These are phyloP conservation scores for Rhadinocentrus ornatus DNA, from an alignment of 2,797 vertebrate genomes.

Conservation along the genomic window DNA sequence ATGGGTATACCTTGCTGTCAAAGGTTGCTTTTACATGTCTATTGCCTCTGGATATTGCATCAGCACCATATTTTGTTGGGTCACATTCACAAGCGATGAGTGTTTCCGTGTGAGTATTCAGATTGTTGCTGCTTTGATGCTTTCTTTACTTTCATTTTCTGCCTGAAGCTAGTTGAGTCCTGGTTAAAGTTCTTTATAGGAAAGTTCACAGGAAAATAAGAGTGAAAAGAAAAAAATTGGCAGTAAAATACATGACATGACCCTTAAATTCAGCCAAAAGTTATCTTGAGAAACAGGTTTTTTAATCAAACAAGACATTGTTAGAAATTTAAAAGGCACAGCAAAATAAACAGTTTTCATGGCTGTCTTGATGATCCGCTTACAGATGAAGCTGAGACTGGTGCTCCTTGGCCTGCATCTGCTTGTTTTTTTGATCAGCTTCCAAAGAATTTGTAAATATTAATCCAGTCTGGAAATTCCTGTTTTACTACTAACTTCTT, in stretches of 20 bases:
- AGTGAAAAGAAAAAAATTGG: background rate
- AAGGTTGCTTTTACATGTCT: background rate
- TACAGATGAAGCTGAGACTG: constrained; percentile 2
- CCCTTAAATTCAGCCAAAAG: background rate
- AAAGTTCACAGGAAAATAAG: too few relatives aligned
- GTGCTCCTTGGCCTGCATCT: constrained; percentile 21
- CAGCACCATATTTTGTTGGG: constrained; percentile 17
- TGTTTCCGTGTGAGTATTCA: constrained; percentile 22
- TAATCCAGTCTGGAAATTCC: constrained; percentile 23
- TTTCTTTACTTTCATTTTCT: constrained; percentile 50
- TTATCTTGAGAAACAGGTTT: background rate
- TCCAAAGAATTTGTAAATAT: constrained; percentile 23
- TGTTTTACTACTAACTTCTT: background rate
- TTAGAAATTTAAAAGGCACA: background rate
- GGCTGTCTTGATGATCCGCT: constrained; percentile 10
- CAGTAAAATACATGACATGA: background rate
- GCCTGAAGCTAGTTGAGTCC: background rate
- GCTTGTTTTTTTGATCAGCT: constrained; percentile 20
- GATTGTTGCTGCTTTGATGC: constrained; percentile 18
- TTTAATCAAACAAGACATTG: background rate
- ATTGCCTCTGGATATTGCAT: constrained; percentile 5
- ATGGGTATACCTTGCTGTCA: background rate
- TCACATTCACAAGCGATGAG: constrained; percentile 13
- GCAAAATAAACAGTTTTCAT: constrained; percentile 13
- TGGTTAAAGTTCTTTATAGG: background rate